Evolutionary conservation across 1,140 invertebrate genomes (phyloP), one percentile per base, ranked within the genome.

Genomic region (Cyphomyrmex costatus): DNA sequence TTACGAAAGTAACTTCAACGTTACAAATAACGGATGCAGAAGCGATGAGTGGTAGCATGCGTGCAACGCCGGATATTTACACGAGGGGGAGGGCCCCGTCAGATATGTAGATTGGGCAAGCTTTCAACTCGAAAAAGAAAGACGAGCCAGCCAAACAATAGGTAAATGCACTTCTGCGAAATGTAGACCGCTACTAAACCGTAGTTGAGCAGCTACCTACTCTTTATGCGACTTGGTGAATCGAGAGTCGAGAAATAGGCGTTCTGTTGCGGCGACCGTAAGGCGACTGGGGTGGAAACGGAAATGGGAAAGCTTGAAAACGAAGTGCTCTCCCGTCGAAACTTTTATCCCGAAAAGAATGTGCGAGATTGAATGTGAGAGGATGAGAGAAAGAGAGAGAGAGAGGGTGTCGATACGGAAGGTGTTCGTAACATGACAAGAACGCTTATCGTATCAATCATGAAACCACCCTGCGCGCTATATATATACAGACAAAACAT

Each of bases 301-400:
- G 84, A 89, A 90, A 90, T 89, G 86, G 86, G 65, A 88, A 89
- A 90, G 89, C 88, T 89, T 76, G 70, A 71, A 77, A 80, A 87
- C 80, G 80, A 87, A 86, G 68, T 86, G 74, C 85, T 88, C 68
- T 85, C 68, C 58, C 49, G 78, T 73, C 86, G 56, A 66, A 87
- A 89, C 66, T 85, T 87, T 87, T 63, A 80, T 73, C 60, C 51
- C n/a, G 73, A 79, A 90, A 90, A 83, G 86, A 85, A 86, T 58
- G 61, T 49, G 42, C 53, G 56, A 60, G 77, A 60, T 70, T 71
- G 77, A 77, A 77, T 65, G 71, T 27, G 83, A 56, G 21, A 63
- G 42, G 19, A 10, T n/a, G 60, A n/a, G 49, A 19, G 36, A 86
- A 70, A 58, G 58, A 42, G 70, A 60, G 63, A 65, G 2, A 21